Conservation (phyloP, 2,113 vertebrate genomes). For the Phyllostomus discolor region DNA sequence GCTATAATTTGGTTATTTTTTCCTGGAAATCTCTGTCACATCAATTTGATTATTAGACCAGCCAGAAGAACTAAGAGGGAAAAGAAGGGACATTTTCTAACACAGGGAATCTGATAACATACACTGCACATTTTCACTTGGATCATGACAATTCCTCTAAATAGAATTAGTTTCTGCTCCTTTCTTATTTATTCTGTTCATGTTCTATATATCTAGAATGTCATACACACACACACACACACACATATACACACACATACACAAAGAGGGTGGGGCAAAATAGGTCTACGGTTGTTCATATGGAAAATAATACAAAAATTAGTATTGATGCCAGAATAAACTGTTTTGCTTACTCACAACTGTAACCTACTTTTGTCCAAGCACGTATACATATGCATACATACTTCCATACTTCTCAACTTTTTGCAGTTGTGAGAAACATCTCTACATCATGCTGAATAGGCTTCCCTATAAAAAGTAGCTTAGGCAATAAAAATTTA, state of each 20-base stretch:
- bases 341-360: background rate
- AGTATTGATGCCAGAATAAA: background rate
- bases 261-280: background rate
- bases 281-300: background rate
- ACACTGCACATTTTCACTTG: background rate
- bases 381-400: background rate
- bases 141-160: background rate
- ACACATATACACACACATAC: too few relatives aligned
- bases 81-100: background rate
- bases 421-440: background rate
- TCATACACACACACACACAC: too few relatives aligned
- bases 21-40: background rate
- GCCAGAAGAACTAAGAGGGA: background rate
- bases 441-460: background rate
- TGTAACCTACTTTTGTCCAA: background rate
- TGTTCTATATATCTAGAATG: background rate
- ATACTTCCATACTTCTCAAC: background rate
- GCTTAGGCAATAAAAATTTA: background rate
- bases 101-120: background rate
- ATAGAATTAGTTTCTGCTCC: background rate
- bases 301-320: background rate
- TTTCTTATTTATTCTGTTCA: background rate
- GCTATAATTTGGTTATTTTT: background rate
- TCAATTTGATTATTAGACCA: background rate
- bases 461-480: background rate